Evolutionary conservation across 2,113 vertebrate species (phyloP).

Genomic region (Cichladusa arquata): DNA sequence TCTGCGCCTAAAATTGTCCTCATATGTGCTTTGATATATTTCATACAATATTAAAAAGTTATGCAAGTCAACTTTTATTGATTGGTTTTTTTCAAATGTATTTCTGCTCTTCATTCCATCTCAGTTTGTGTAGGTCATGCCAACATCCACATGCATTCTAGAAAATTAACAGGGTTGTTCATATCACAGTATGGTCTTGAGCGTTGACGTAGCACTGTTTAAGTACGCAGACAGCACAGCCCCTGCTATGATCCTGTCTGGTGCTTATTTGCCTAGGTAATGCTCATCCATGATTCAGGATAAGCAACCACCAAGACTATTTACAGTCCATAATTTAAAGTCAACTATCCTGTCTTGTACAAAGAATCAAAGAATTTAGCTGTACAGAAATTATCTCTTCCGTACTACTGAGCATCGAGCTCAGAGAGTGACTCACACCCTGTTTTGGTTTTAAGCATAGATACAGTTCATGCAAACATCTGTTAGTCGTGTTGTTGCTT

Average conservation of each 20-base stretch:
- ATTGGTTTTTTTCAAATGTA: background rate
- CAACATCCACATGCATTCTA: background rate
- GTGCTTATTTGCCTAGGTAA: background rate
- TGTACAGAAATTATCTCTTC: background rate
- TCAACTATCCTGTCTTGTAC: background rate
- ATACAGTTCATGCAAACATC: background rate
- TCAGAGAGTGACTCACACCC: background rate
- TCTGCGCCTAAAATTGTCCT: background rate
- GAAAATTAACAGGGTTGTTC: background rate
- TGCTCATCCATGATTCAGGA: background rate
- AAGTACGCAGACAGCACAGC: rapidly evolving
- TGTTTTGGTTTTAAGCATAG: background rate
- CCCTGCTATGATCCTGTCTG: background rate
- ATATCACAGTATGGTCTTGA: background rate
- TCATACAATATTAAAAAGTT: background rate
- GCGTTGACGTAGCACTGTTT: background rate
- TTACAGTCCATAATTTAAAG: background rate
- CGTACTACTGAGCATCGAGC: rapidly evolving
- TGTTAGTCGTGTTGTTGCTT: background rate
- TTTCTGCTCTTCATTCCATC: background rate
- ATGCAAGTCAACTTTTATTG: background rate
- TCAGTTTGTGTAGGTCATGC: background rate
- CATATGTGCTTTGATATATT: background rate
- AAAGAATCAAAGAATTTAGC: background rate
- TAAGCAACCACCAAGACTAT: background rate